Evolutionary conservation across 2,797 vertebrate species (phyloP).

Genomic region (Hippocampus kuda): DNA sequence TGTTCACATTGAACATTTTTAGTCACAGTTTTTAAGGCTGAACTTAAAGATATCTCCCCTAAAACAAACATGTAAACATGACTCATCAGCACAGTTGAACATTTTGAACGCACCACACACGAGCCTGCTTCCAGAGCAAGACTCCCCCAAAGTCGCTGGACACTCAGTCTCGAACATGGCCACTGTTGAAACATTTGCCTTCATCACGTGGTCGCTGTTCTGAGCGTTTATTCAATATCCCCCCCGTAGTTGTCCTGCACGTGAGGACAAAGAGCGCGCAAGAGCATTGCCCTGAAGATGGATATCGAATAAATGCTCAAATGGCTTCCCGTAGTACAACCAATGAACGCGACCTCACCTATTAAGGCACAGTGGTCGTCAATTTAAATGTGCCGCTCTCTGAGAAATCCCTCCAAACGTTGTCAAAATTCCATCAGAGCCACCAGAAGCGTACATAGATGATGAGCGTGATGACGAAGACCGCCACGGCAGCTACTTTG

Average conservation of each 20-base stretch:
- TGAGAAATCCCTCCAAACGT: slow-evolving; percentile 10
- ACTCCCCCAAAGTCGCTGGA: background rate
- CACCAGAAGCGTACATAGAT: slow-evolving; percentile 92
- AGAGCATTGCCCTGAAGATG: no score
- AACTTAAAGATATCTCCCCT: background rate
- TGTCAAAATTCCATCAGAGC: slow-evolving; percentile 68
- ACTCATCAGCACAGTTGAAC: slow-evolving; percentile 11
- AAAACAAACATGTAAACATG: slow-evolving; percentile 24
- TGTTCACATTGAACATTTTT: slow-evolving; percentile 27
- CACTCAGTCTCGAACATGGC: background rate
- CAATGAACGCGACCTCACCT: background rate
- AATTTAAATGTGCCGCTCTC: background rate
- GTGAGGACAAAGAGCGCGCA: background rate
- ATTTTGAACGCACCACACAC: slow-evolving; percentile 8
- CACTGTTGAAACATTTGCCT: background rate
- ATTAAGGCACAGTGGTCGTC: background rate
- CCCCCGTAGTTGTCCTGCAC: background rate
- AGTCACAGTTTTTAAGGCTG: background rate
- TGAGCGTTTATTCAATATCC: background rate
- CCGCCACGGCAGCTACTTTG: slow-evolving; percentile 78
- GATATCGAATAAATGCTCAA: background rate
- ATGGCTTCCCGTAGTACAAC: background rate
- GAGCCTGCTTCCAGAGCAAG: background rate
- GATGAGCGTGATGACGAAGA: slow-evolving; percentile 83
- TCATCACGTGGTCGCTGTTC: background rate